phyloP scores from a whole-genome alignment of 2,113 vertebrate species.

The Chaetorhynchus papuensis region DNA sequence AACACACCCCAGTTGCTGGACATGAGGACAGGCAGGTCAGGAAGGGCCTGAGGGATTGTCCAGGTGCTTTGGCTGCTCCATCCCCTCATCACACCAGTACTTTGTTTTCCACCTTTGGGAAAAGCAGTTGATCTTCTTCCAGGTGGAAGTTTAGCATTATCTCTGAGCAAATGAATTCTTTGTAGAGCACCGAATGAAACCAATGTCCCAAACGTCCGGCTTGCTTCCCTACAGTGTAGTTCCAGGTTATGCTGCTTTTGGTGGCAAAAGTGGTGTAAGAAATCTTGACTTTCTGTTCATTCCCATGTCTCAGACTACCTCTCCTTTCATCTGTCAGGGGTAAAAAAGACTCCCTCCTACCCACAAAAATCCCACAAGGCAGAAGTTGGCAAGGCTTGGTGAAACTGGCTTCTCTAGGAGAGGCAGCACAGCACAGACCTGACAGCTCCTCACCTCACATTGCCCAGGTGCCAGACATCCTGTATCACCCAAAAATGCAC shows the following conservation, averaged over 20 bases:
- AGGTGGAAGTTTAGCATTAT: background rate
- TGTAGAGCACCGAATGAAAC: background rate
- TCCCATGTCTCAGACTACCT: rapidly evolving
- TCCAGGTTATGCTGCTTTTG: background rate
- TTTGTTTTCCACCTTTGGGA: background rate
- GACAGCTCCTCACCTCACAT: background rate
- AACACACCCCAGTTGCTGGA: background rate
- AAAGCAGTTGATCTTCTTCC: background rate
- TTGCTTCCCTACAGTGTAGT: background rate
- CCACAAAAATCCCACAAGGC: background rate
- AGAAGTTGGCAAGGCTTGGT: background rate
- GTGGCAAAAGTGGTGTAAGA: background rate
- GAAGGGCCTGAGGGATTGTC: background rate
- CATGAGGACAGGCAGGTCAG: background rate
- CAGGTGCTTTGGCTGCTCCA: background rate
- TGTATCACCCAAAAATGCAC: background rate
- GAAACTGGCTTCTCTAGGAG: background rate
- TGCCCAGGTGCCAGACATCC: background rate
- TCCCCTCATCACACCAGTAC: background rate
- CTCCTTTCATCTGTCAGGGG: background rate
- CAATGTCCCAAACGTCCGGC: background rate
- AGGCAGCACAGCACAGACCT: background rate
- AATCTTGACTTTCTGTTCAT: background rate
- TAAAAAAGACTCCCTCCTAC: background rate
- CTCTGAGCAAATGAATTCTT: background rate